Evolutionary conservation across 2,113 vertebrate genomes (phyloP), one percentile per base, ranked within the genome.

Genomic region (Halichoeres trimaculatus): DNA sequence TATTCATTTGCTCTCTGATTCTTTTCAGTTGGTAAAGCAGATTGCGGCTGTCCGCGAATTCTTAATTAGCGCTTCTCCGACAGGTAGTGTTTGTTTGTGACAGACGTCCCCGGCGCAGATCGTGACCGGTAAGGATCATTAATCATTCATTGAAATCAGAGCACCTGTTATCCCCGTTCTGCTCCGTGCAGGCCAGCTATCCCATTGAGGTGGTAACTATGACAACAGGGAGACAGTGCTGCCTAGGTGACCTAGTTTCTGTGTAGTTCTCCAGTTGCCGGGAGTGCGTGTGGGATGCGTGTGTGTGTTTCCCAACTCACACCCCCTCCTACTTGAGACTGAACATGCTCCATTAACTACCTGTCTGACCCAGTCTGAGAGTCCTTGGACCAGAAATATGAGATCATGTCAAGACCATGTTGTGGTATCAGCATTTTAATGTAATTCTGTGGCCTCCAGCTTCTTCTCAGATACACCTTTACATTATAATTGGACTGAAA

Each of bases 151-250:
- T 84, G 74, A 79, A 88, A 88, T 88, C 85, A 75, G 85, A 91
- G 77, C 87, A 90, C 88, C 87, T 91, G 91, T 89, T 90, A 84
- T 88, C 62, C 59, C 57, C 2, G 10, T 74, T 62, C 55, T 35
- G 66, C 70, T 85, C 70, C 71, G 62, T 60, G 71, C 79, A 79
- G 84, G 86, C 78, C 84, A 87, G 85, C 77, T 67, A 88, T 85
- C 87, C 87, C 76, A 76, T 73, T 2, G 80, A 91, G 88, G 88
- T 87, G 87, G 92, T 93, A 90, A 90, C 92, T 88, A 93, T 92
- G 88, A 91, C 92, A 90, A 93, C 90, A 66, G 70, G 68, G 83
- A 91, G 90, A 86, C 82, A 80, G 83, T 45, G 61, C 85, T 86
- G 84, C 79, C 76, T 85, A 66, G 80, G 57, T 91, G 92, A 93